Percentiles rank a stretch among this genome's conserved stretches.
These are phyloP conservation scores for Nymphalis c-album DNA, from an alignment of 2,888 invertebrate species.

Conservation along the genomic window DNA sequence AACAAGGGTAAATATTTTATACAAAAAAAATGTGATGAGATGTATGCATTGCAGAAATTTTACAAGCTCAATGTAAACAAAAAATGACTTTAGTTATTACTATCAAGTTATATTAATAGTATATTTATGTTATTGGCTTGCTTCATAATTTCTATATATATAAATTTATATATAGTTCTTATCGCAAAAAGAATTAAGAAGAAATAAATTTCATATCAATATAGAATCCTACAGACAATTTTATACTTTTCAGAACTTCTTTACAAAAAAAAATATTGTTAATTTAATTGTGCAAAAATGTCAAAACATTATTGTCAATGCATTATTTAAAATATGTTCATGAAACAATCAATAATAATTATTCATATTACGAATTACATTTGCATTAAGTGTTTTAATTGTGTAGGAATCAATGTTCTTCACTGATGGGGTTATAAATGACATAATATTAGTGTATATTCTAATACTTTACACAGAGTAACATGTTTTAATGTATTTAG, in stretches of 20 bases:
- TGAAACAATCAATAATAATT: too few species aligned
- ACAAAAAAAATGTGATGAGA: constrained; percentile 25
- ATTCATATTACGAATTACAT: background rate
- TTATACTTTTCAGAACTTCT: background rate
- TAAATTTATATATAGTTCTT: background rate
- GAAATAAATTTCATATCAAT: background rate
- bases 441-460: background rate
- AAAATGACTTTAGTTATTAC: too few species aligned
- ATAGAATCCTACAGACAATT: background rate
- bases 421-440: background rate
- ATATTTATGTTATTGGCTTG: too few species aligned
- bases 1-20: constrained; percentile 36
- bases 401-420: background rate
- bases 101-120: too few species aligned
- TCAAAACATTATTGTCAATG: too few species aligned
- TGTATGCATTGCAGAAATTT: constrained; percentile 4
- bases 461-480: constrained; percentile 1
- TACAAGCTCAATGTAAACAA: background rate
- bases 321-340: too few species aligned
- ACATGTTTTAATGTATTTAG: constrained; percentile 6
- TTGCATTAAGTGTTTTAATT: background rate
- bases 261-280: background rate
- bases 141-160: too few species aligned
- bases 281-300: too few species aligned
- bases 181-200: background rate